Evolutionary conservation across 2,113 vertebrate genomes (phyloP), one percentile per base, ranked within the genome.

Genomic region (Cettia cetti): DNA sequence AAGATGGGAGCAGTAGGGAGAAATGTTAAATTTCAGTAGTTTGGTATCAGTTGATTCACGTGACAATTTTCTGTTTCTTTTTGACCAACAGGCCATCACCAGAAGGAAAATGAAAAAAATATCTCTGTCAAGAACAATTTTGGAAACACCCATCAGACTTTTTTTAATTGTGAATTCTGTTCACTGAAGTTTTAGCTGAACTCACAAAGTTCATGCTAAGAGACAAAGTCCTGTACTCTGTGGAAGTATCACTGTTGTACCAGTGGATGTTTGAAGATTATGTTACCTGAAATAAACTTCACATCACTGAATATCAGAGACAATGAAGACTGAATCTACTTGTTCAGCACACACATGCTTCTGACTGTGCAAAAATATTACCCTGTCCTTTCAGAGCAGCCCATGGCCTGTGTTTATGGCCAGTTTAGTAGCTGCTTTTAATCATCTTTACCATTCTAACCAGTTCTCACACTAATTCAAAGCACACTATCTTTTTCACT

Each of bases 401-500:
- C 72, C 56, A 15, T 0, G 3, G 75, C 52, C 72, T 40, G 11
- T n/a, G 37, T 37, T 59, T 44, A 33, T 2, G 22, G 49, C 61
- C 81, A 84, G 68, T 28, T 83, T 44, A 64, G 74, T 69, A 75
- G 64, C 68, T 72, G 85, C 50, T 82, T 92, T 83, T 64, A 59
- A 86, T 56, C 31, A 52, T 33, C 70, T 39, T 82, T 16, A 68
- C 53, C 31, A 45, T 63, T 61, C 85, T 45, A 63, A 77, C 40
- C 10, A 84, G 22, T 40, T 70, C 77, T 78, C 30, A 5, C 39
- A 8, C n/a, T 84, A 91, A 90, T 74, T 76, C 90, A 84, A 95
- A 94, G 82, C 65, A 92, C 45, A 54, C 42, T 49, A 56, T 63
- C 87, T 92, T 89, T 68, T 54, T 47, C 78, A 64, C 42, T 54